Evolutionary conservation across 1,140 invertebrate species (phyloP), one percentile per base, ranked within the genome.

Genomic region (Aphelinus atriplicis): DNA sequence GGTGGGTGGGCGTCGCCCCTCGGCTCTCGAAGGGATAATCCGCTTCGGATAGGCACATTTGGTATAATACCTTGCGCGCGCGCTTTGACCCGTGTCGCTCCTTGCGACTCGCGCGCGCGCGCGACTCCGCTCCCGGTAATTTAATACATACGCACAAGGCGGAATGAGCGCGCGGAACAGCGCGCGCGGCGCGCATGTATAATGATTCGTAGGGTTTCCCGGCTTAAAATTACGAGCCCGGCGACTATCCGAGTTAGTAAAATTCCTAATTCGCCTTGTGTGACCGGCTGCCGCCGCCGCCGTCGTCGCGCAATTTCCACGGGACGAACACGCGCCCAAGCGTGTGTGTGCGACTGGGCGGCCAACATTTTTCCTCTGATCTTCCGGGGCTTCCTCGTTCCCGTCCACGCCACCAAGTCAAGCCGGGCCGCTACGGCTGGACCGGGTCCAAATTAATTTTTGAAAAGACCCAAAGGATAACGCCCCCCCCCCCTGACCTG

Each of bases 161-260:
- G 60, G 71, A 72, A 63, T 53, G 61, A 71, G 70, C 45, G 63
- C 26, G 53, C 26, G 26, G 26, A 26, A 26, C 26, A 50, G 46
- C 57, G 26, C n/a, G n/a, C 45, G 7, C 57, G 43, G n/a, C 47
- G 7, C 7, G 7, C 6, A 5, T 48, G 82, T 79, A 78, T 86
- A 86, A 85, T 86, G 81, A 84, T 82, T 87, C 83, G 83, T 88
- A 86, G 70, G 87, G 87, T 84, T 88, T 88, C 87, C 26, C 78
- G 84, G 86, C 86, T 88, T 88, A 88, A 87, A 88, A 87, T 88
- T 88, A 87, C 87, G 86, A 85, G 81, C 84, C 85, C 48, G 51
- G 9, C 83, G 85, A 86, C 85, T 86, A 85, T 83, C 83, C 85
- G 84, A 88, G 85, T 86, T 86, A 84, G 86, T 86, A 85, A 86